Conservation (phyloP, 2,113 vertebrate species). For the Gopherus evgoodei region DNA sequence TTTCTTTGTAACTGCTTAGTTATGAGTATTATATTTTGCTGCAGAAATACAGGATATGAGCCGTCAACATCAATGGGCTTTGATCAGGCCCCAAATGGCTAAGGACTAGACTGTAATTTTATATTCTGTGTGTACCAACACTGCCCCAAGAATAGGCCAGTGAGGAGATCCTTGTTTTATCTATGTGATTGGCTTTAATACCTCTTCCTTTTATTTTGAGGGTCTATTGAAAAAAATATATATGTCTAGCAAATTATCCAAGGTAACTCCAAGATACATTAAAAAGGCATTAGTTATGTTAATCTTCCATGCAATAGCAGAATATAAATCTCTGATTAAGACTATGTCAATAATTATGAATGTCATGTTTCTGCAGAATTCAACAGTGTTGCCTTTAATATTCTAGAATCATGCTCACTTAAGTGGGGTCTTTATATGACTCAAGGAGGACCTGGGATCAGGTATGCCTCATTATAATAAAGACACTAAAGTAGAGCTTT, state of each 20-base stretch:
- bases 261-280: neutral
- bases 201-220: neutral
- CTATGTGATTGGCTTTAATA: neutral
- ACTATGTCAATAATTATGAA: neutral
- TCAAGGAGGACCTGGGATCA: neutral
- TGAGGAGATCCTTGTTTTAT: conserved; percentile 2
- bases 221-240: neutral
- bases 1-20: conserved; percentile 46
- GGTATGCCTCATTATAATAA: neutral
- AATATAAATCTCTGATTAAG: neutral
- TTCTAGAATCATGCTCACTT: neutral
- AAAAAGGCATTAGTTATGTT: neutral
- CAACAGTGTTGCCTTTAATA: neutral
- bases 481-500: neutral
- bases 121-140: conserved; percentile 27
- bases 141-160: neutral
- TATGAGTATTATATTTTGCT: conserved; percentile 54
- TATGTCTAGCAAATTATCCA: neutral
- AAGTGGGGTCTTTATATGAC: neutral
- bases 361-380: neutral
- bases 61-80: conserved; percentile 62
- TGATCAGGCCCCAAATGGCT: conserved; percentile 39
- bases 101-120: conserved; percentile 42
- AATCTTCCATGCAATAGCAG: neutral
- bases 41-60: conserved; percentile 52